These are phyloP conservation scores for Operophtera brumata DNA, from an alignment of 2,888 invertebrate genomes.

Conservation along the genomic window DNA sequence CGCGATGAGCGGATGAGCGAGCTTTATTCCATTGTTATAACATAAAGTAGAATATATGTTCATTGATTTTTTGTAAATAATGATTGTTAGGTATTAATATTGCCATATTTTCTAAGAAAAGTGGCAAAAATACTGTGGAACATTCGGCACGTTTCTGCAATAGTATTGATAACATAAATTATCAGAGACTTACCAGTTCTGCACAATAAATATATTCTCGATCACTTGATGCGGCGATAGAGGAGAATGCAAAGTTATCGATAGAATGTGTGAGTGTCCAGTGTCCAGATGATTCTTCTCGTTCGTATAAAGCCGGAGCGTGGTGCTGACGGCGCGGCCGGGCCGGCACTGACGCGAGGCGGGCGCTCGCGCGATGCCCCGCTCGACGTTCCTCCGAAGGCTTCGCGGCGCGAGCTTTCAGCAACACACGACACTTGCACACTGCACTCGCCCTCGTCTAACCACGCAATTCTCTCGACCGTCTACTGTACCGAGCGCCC, in stretches of 20 bases:
- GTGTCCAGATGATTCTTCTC: constrained; percentile 50
- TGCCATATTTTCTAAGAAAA: constrained; percentile 1
- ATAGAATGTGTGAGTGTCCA: constrained; percentile 52
- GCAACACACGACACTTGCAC: constrained; percentile 78
- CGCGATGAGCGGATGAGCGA: constrained; percentile 18
- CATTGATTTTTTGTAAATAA: neutral
- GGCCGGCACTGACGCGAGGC: constrained; percentile 79
- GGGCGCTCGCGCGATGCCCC: constrained; percentile 42
- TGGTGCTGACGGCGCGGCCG: constrained; percentile 77
- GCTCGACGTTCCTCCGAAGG: constrained; percentile 59
- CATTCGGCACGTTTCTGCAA: constrained; percentile 4
- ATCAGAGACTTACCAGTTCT: constrained; percentile 63
- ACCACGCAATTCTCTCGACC: constrained; percentile 76
- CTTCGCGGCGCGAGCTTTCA: constrained; percentile 78
- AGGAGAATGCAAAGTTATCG: constrained; percentile 48
- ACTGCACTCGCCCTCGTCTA: constrained; percentile 78
- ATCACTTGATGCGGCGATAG: constrained; percentile 55
- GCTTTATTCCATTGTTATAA: neutral
- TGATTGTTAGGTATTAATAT: neutral
- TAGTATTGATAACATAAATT: constrained; percentile 5
- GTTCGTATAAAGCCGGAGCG: constrained; percentile 58
- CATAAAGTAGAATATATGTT: neutral
- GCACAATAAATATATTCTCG: constrained; percentile 54
- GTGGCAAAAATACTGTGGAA: constrained; percentile 1
- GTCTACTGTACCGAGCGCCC: constrained; percentile 78